Conservation (phyloP, 2,113 vertebrate genomes). For the Balaeniceps rex region DNA sequence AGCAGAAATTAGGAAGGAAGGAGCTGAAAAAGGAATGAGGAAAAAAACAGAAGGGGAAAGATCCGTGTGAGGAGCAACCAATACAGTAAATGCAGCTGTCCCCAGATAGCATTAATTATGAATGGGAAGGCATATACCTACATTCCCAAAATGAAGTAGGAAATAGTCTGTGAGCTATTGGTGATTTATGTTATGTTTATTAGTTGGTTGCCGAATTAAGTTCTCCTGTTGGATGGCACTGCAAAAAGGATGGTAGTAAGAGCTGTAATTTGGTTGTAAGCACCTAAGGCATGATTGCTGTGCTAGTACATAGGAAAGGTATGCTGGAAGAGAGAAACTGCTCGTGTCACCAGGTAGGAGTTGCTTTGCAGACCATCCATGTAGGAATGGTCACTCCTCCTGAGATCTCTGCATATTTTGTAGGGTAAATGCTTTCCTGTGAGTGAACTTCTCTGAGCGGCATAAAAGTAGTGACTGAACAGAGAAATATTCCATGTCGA, state of each 20-base stretch:
- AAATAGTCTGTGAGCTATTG: neutral
- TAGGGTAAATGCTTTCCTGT: neutral
- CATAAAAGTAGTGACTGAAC: neutral
- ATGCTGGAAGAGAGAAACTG: neutral
- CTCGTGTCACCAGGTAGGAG: rapidly evolving
- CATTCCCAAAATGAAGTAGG: neutral
- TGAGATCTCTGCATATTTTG: neutral
- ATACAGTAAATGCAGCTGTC: neutral
- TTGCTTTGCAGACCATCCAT: rapidly evolving
- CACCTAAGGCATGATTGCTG: neutral
- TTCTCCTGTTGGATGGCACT: neutral
- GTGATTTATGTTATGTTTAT: neutral
- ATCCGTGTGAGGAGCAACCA: neutral
- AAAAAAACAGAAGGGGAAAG: neutral
- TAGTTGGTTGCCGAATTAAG: neutral
- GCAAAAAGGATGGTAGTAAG: neutral
- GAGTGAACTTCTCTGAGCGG: neutral
- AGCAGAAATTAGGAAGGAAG: neutral
- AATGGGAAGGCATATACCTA: rapidly evolving
- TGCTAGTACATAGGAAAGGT: rapidly evolving
- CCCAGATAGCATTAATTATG: rapidly evolving
- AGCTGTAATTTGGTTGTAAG: neutral
- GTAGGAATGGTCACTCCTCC: neutral
- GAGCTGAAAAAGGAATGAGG: neutral
- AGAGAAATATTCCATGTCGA: neutral